Evolutionary conservation across 2,888 invertebrate species (phyloP).

Genomic region (Epicampocera succincta): DNA sequence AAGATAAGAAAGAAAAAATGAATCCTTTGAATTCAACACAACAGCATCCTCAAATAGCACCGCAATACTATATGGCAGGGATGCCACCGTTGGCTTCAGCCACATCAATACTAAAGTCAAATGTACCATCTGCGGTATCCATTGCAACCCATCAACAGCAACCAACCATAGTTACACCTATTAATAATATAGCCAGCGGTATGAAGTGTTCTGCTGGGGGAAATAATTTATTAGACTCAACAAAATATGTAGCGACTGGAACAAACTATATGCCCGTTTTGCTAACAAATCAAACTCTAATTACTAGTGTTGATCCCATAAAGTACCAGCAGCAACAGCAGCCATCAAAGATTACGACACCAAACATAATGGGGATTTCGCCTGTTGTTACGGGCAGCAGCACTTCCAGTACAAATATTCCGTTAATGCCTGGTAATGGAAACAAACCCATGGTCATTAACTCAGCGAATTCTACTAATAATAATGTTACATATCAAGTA

Average conservation of each 20-base stretch:
- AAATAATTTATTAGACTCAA: conserved; percentile 40
- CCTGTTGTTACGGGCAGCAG: conserved; percentile 27
- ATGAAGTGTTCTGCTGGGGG: not conserved
- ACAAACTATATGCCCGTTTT: conserved; percentile 61
- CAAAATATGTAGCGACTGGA: conserved; percentile 50
- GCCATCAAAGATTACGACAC: conserved; percentile 24
- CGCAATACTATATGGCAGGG: conserved; percentile 59
- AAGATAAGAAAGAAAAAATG: conserved; percentile 36
- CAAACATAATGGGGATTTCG: conserved; percentile 3
- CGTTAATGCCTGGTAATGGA: conserved; percentile 27
- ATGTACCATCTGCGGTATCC: conserved; percentile 36
- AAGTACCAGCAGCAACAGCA: conserved; percentile 31
- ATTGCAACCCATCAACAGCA: conserved; percentile 29
- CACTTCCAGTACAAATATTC: conserved; percentile 14
- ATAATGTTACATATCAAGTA: conserved; percentile 61
- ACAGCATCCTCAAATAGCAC: conserved; percentile 27
- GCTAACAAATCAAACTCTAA: conserved; percentile 63
- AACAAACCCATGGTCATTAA: conserved; percentile 45
- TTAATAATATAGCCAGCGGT: conserved; percentile 7
- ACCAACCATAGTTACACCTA: conserved; percentile 4
- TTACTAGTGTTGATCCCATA: conserved; percentile 57
- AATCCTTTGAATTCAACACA: conserved; percentile 55
- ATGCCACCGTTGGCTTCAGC: conserved; percentile 52
- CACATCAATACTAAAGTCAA: conserved; percentile 47
- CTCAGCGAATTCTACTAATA: conserved; percentile 21